Evolutionary conservation across 2,113 vertebrate genomes (phyloP).

Genomic region (Rattus norvegicus): GRCr8 NC_086039.1:37337501-37338000

Average conservation of each 20-base stretch:
- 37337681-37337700: conserved; percentile 37
- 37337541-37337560: background rate
- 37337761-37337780: conserved; percentile 9
- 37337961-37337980: conserved; percentile 89
- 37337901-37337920: conserved; percentile 82
- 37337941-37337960: conserved; percentile 88
- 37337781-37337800: conserved; percentile 80
- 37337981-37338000: conserved; percentile 91
- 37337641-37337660: background rate
- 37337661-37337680: background rate
- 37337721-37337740: conserved; percentile 44
- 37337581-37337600: background rate
- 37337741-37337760: conserved; percentile 53
- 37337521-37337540: background rate
- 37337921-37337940: conserved; percentile 86
- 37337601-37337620: background rate
- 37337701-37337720: background rate
- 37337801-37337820: conserved; percentile 92
- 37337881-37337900: conserved; percentile 81
- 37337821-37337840: conserved; percentile 85
- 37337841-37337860: conserved; percentile 79
- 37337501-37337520: background rate
- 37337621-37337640: conserved; percentile 9
- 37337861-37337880: conserved; percentile 83
- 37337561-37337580: background rate